Conservation (phyloP, 1,140 invertebrate species). For the Cheumatopsyche charites region DNA sequence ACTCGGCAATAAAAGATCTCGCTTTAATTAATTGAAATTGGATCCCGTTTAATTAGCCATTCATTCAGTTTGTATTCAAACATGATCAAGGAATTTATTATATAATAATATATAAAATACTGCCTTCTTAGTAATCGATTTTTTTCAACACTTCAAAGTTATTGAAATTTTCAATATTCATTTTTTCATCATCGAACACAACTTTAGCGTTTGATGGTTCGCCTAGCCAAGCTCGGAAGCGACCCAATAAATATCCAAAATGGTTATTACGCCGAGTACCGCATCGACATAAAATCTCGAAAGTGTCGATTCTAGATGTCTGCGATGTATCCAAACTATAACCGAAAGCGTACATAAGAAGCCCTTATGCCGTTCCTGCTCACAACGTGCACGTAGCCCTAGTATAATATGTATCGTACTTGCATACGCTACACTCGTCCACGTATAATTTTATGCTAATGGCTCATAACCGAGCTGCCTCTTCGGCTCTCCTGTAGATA, state of each 20-base stretch:
- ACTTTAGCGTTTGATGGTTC: constrained; percentile 4
- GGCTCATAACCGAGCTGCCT: background rate
- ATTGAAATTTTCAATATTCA: no score
- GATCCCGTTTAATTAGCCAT: no score
- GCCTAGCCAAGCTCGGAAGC: background rate
- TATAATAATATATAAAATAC: no score
- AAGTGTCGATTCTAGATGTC: constrained; percentile 12
- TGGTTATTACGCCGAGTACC: constrained; percentile 7
- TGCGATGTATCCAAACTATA: no score
- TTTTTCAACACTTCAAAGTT: no score
- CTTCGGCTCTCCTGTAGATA: background rate
- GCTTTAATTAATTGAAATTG: no score
- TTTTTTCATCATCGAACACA: background rate
- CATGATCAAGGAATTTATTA: no score
- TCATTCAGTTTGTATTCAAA: no score
- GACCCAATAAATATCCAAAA: constrained; percentile 23
- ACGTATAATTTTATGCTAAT: constrained; percentile 25
- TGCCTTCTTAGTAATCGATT: no score
- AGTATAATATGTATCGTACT: no score
- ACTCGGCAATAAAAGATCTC: no score
- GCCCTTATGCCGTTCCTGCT: background rate
- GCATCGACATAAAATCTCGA: constrained; percentile 20
- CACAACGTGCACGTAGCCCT: background rate
- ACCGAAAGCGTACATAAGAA: no score
- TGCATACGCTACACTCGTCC: background rate